Evolutionary conservation across 2,888 invertebrate genomes (phyloP), one percentile per base, ranked within the genome.

Genomic region (Pyrrhosoma nymphula): DNA sequence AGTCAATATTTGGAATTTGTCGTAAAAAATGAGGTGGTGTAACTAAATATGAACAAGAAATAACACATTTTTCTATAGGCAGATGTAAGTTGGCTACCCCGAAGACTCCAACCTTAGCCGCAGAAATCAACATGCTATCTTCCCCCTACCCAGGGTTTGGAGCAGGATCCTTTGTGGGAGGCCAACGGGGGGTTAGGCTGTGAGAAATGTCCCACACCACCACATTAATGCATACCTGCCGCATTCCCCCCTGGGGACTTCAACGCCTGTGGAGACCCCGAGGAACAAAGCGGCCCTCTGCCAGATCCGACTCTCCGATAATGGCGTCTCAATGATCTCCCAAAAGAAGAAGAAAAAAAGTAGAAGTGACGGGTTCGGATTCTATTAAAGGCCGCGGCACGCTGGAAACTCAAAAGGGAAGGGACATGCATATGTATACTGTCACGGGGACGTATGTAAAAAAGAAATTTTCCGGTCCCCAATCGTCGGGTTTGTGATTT

Each of bases 251-350:
- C 16, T 0, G 35, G 35, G 35, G 82, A 30, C 35, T 82, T 30
- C 14, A 30, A 35, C 35, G 30, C 16, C 82, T 35, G 14, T 14
- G 26, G 16, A 60, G 60, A 60, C 60, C 16, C 60, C 16, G 82
- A 18, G 82, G 35, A 82, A 30, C 14, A 35, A 82, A 35, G 30
- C 12, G 2, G 16, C 35, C 30, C 18, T 4, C 3, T 35, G 16
- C 12, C 30, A 8, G 82, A 82, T 82, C 35, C 35, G 82, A 30
- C 30, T 16, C 82, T 30, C 82, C 82, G 82, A 82, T 82, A 82
- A 82, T 82, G 82, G 82, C 16, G 35, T 35, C 82, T 82, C 82
- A 82, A 82, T 82, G 82, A 82, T 35, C 82, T 35, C 82, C 82
- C 14, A 82, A n/a, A 69, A 60, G 60, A 60, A 20, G 20, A 60